Evolutionary conservation across 1,140 invertebrate genomes (phyloP).

Genomic region (Zaprionus camerounensis): DNA sequence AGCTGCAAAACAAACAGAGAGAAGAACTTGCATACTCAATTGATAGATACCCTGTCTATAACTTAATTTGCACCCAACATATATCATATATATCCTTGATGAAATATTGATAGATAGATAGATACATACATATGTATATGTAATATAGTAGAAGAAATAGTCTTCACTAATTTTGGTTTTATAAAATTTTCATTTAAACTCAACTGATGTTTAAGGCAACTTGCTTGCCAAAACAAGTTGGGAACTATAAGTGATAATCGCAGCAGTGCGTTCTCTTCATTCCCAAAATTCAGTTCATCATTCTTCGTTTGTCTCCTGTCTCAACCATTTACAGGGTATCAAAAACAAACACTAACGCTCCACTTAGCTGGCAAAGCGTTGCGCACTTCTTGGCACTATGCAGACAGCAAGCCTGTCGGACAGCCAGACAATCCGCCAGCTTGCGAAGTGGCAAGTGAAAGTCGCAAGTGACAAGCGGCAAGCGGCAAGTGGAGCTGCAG

Average conservation of each 20-base stretch:
- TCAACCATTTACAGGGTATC: slow-evolving; percentile 20
- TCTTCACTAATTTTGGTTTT: no score
- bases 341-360: slow-evolving; percentile 4
- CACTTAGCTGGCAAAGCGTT: slow-evolving; percentile 23
- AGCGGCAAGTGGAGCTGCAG: slow-evolving; percentile 19
- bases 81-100: no score
- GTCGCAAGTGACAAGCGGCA: slow-evolving; percentile 33
- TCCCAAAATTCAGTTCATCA: no score
- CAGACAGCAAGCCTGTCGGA: not conserved
- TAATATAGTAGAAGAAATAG: no score
- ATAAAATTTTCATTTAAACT: no score
- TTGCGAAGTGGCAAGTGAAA: slow-evolving; percentile 23
- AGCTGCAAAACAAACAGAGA: slow-evolving; percentile 52
- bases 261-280: no score
- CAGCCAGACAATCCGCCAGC: slow-evolving; percentile 15
- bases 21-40: not conserved
- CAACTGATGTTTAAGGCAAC: no score
- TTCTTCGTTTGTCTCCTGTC: not conserved
- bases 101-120: no score
- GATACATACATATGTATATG: no score
- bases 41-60: slow-evolving; percentile 12
- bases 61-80: not conserved
- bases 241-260: no score
- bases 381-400: slow-evolving; percentile 17
- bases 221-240: no score